These are phyloP conservation scores for Microcebus ravelobensis DNA, from an alignment of 2,113 vertebrate species.

Conservation along the genomic window DNA sequence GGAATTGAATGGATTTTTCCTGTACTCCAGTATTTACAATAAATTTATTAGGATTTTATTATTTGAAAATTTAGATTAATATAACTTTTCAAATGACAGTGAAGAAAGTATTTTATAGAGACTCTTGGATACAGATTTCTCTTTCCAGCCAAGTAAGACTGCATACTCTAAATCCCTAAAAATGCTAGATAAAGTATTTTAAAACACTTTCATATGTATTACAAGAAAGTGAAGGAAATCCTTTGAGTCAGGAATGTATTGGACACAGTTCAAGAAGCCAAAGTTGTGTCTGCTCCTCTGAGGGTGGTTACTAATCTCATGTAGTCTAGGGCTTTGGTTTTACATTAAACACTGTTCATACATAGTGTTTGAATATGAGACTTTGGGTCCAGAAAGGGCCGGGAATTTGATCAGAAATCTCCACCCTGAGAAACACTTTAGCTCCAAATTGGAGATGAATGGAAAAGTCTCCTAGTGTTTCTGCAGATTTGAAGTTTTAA, in stretches of 20 bases:
- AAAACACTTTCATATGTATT: neutral
- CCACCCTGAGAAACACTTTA: neutral
- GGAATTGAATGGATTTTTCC: neutral
- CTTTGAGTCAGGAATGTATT: neutral
- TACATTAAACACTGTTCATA: neutral
- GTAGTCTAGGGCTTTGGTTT: neutral
- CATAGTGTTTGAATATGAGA: neutral
- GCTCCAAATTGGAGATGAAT: neutral
- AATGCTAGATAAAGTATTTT: neutral
- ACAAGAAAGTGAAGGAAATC: neutral
- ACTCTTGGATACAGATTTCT: neutral
- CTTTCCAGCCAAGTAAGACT: neutral
- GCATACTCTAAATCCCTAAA: neutral
- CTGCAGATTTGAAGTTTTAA: neutral
- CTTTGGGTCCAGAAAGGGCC: neutral
- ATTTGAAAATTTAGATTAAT: conserved; percentile 32
- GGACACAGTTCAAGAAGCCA: neutral
- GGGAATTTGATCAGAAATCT: neutral
- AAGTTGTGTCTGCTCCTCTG: neutral
- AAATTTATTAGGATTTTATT: neutral
- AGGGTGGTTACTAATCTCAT: neutral
- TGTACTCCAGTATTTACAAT: neutral
- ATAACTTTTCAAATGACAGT: neutral
- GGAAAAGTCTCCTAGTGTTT: neutral
- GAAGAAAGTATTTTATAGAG: neutral